Percentiles rank a stretch among this genome's conserved stretches.
phyloP scores from a whole-genome alignment of 2,113 vertebrate species.

The Erythrocebus patas region DNA sequence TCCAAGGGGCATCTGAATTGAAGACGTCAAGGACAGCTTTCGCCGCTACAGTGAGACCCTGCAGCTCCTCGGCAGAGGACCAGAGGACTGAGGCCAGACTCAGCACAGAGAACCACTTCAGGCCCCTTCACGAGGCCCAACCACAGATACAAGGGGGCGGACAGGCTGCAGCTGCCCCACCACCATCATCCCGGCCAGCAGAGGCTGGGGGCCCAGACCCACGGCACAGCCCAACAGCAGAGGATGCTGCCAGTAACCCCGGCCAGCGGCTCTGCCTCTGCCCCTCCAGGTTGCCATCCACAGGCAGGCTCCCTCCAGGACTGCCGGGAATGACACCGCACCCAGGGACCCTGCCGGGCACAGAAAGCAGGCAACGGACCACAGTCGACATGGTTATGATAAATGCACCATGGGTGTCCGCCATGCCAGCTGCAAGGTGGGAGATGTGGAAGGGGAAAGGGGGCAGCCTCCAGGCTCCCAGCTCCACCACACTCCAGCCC shows the following conservation, averaged over 20 bases:
- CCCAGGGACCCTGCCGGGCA: not conserved
- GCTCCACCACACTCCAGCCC: no score
- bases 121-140: not conserved
- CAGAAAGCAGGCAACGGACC: not conserved
- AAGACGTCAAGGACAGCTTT: slow-evolving; percentile 75
- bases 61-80: slow-evolving; percentile 48
- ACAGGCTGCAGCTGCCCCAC: not conserved
- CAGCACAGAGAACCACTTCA: not conserved
- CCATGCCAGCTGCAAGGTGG: not conserved
- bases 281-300: not conserved
- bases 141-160: rapidly evolving
- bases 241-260: not conserved
- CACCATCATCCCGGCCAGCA: not conserved
- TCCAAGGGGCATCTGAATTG: slow-evolving; percentile 73
- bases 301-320: not conserved
- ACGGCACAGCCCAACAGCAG: not conserved
- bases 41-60: slow-evolving; percentile 33
- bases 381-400: not conserved
- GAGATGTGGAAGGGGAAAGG: not conserved
- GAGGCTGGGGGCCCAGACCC: not conserved
- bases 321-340: not conserved
- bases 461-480: not conserved
- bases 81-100: slow-evolving; percentile 40
- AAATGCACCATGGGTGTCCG: no score
- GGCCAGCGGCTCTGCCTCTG: not conserved